Base-by-base conservation (phyloP, 2,113 vertebrate species). In the Girardinichthys multiradiatus region DNA sequence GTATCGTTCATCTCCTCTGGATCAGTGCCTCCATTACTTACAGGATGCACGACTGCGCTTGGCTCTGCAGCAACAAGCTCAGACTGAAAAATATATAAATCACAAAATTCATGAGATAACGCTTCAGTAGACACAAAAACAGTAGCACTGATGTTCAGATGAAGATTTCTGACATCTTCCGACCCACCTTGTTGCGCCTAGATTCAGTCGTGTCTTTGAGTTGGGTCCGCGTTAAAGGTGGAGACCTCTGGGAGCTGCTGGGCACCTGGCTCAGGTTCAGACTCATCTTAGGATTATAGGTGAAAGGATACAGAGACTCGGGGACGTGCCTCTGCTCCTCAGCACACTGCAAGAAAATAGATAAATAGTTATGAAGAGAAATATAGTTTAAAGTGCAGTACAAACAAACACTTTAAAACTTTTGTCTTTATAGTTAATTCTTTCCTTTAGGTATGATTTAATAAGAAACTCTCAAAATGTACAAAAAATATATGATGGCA, bases 201-300 rank as follows among this genome's bases (percentile, higher is more conserved):
- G 45, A 13, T 30, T 87, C 84, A 0, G 74, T 15, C 21, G 71
- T 31, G 21, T 77, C 48, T 74, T 26, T 72, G 8, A 33, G 81
- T 27, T 88, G 90, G 1, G 84, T 74, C 26, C 81, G 91, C 33
- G 84, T 87, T 7, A 71, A 86, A 58, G 88, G 91, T 3, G 91
- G 87, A 51, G 91, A 93, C 78, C 79, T 92, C 88, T 93, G 93
- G 10, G 89, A 90, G 85, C 68, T 86, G 70, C 91, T 94, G 69
- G 96, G 94, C 24, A 95, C 88, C 51, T 97, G 93, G 72, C 97
- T 98, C 81, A 99, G 96, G 78, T 95, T 95, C 72, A 99, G 89
- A 86, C 96, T 99, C 98, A 99, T 98, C 93, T 99, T 98, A 73
- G 98, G 98, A 89, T 99, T 99, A 57, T 97, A 99, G 58, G 96